A percentile compares a stretch with the other conserved stretches of the same genome.
Conservation (phyloP, 2,888 invertebrate genomes). For the Empis stercorea region DNA sequence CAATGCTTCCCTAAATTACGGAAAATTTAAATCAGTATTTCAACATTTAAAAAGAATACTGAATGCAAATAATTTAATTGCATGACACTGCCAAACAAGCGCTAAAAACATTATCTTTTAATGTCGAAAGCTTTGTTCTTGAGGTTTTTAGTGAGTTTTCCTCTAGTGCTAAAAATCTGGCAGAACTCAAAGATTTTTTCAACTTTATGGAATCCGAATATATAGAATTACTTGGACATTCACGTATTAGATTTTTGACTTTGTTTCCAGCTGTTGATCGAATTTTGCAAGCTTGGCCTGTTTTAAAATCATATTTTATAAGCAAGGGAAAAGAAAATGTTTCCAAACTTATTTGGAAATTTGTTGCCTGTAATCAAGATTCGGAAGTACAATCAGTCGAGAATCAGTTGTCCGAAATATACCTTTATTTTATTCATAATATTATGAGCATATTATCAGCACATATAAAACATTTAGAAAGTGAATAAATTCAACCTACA, state of each 20-base stretch:
- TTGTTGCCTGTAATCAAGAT: background rate
- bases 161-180: background rate
- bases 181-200: too few species aligned
- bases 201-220: background rate
- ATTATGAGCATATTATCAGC: slow-evolving; percentile 1
- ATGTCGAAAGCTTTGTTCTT: background rate
- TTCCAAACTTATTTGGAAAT: background rate
- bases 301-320: slow-evolving; percentile 1
- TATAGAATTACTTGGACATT: background rate
- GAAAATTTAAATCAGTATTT: slow-evolving; percentile 1
- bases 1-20: too few species aligned
- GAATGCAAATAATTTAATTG: background rate
- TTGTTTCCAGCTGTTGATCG: slow-evolving; percentile 4
- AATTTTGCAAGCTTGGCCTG: slow-evolving; percentile 1
- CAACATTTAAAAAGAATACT: background rate
- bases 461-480: slow-evolving; percentile 3
- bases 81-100: slow-evolving; percentile 2
- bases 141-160: slow-evolving; percentile 3
- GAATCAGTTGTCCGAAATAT: slow-evolving; percentile 1
- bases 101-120: slow-evolving; percentile 1
- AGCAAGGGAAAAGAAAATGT: background rate
- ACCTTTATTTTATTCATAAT: slow-evolving; percentile 5
- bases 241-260: background rate
- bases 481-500: background rate
- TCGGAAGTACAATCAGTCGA: background rate